Base-by-base conservation (phyloP, 2,888 invertebrate genomes). In the Lasioglossum calceatum region DNA sequence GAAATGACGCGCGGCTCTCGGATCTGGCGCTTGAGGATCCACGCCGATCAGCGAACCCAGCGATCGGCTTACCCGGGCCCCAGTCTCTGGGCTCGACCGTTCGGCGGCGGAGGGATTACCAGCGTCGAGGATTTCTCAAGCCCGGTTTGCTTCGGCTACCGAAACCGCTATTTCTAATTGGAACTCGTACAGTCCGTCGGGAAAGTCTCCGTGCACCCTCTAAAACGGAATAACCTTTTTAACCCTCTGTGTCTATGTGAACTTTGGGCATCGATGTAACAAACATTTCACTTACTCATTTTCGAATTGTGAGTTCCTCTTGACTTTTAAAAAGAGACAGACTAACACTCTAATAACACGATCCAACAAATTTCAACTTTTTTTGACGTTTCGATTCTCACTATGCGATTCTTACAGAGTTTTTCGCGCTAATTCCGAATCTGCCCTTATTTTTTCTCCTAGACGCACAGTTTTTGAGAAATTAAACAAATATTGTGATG, bases 1-100 rank as follows among this genome's bases (percentile, higher is more conserved):
- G 81, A 84, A 87, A 87, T 81, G 87, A 83, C 71, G 79, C 75
- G 82, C 64, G 67, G 61, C 67, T 58, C 42, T n/a, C 42, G 77
- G 47, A 72, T 74, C 73, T 61, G 7, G 32, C 64, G 32, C 42
- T 54, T 16, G 79, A 74, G 77, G 78, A 16, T n/a, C 58, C n/a
- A 42, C 39, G 5, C 16, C 44, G 78, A 75, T 72, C 78, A 54
- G 47, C 44, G 50, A 36, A 79, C 27, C 42, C 8, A 42, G 42
- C 71, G 64, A 64, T 79, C 50, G 54, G 84, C 79, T 76, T 54
- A 71, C 61, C 19, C 5, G 23, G 19, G 54, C 36, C 72, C 50
- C 58, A 61, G 23, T 72, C 36, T 72, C 44, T 64, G 27, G 54
- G 72, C 4, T 54, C 23, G 75, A 39, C 67, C 78, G 78, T 85